A percentile compares a stretch with the other conserved stretches of the same genome.
phyloP scores from a whole-genome alignment of 2,888 invertebrate genomes.

The Ephialtes manifestator region DNA sequence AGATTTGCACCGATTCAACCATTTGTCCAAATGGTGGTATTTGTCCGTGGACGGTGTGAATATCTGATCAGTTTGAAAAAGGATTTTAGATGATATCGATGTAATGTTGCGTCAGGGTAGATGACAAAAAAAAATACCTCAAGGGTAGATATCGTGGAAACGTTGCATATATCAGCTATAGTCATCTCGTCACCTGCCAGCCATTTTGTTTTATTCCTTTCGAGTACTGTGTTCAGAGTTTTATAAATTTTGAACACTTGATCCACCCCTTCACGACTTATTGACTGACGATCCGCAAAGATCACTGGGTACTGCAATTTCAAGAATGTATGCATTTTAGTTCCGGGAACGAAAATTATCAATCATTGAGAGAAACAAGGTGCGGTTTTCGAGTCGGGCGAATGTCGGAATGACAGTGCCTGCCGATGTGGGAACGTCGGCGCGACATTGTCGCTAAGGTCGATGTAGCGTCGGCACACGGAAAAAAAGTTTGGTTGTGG shows the following conservation, averaged over 20 bases:
- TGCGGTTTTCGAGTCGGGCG: too few relatives aligned
- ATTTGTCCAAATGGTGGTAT: slow-evolving; percentile 17
- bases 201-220: background rate
- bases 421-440: too few relatives aligned
- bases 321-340: background rate
- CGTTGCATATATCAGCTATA: slow-evolving; percentile 54
- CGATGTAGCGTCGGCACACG: too few relatives aligned
- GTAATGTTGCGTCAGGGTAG: background rate
- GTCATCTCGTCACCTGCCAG: slow-evolving; percentile 29
- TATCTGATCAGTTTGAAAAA: slow-evolving; percentile 9
- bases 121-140: slow-evolving; percentile 67
- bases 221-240: background rate
- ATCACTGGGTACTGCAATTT: slow-evolving; percentile 22
- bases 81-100: background rate
- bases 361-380: too few relatives aligned
- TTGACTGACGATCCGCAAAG: background rate
- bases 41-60: slow-evolving; percentile 16
- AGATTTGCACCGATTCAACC: slow-evolving; percentile 39
- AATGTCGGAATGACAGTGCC: too few relatives aligned
- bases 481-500: too few relatives aligned
- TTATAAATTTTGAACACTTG: slow-evolving; percentile 19
- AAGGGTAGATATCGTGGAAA: slow-evolving; percentile 37
- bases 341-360: too few relatives aligned
- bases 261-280: slow-evolving; percentile 1
- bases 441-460: too few relatives aligned